phyloP scores from a whole-genome alignment of 2,888 invertebrate species.

The Amphipyra tragopoginis region DNA sequence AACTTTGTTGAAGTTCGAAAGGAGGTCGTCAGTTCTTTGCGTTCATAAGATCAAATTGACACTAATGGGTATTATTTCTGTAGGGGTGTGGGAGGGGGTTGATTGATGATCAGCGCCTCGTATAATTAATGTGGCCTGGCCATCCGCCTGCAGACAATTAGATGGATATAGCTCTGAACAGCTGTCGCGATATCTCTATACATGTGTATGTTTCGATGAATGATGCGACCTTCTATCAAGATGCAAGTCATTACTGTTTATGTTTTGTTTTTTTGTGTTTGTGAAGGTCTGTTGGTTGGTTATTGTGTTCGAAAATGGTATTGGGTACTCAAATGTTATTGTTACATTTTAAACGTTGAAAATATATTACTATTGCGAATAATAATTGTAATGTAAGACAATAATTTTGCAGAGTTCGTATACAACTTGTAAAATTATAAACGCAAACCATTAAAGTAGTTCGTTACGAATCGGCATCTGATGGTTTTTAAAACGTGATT shows the following conservation, averaged over 20 bases:
- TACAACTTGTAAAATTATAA: too few relatives aligned
- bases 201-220: conserved; percentile 21
- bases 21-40: conserved; percentile 31
- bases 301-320: neutral
- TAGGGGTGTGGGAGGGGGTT: conserved; percentile 56
- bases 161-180: conserved; percentile 60
- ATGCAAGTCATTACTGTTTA: conserved; percentile 36
- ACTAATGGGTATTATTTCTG: conserved; percentile 73
- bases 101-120: conserved; percentile 80
- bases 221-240: conserved; percentile 34
- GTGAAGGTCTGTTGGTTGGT: neutral
- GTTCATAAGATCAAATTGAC: conserved; percentile 73
- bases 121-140: conserved; percentile 81
- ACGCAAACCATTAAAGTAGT: too few relatives aligned
- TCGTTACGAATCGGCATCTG: too few relatives aligned
- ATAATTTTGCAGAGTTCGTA: too few relatives aligned
- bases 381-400: too few relatives aligned
- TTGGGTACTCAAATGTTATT: too few relatives aligned
- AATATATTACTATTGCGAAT: too few relatives aligned
- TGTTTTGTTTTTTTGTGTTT: conserved; percentile 7
- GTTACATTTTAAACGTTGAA: too few relatives aligned
- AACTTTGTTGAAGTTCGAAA: conserved; percentile 40
- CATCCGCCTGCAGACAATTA: conserved; percentile 70
- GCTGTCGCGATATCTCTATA: conserved; percentile 50
- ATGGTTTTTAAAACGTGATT: too few relatives aligned